These are phyloP conservation scores for Ichneumoninae sp. DNA, from an alignment of 2,888 invertebrate species.

Conservation along the genomic window DNA sequence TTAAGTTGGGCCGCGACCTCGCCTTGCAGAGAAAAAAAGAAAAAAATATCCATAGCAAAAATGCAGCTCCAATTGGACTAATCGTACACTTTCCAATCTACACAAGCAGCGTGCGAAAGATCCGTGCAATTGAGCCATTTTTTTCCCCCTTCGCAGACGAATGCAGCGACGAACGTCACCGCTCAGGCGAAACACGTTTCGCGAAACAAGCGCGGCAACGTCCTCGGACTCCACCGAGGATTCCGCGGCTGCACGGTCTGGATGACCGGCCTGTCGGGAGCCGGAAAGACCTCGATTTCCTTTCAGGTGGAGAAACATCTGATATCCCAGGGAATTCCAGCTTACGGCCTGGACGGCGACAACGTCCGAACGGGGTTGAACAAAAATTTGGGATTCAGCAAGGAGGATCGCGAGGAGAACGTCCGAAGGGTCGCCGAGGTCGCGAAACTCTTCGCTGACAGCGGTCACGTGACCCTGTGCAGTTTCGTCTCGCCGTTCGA, in stretches of 20 bases:
- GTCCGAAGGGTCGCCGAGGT: constrained; percentile 98
- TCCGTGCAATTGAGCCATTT: neutral
- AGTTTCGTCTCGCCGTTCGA: constrained; percentile 98
- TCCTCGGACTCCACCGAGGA: constrained; percentile 93
- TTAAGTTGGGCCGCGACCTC: constrained; percentile 35
- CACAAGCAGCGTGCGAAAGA: constrained; percentile 23
- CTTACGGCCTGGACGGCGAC: constrained; percentile 98
- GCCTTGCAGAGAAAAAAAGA: constrained; percentile 13
- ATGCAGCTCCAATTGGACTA: constrained; percentile 2
- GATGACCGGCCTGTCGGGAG: constrained; percentile 95
- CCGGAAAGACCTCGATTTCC: constrained; percentile 98
- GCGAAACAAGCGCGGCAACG: constrained; percentile 94
- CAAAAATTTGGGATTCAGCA: constrained; percentile 96
- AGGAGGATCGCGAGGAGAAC: constrained; percentile 97
- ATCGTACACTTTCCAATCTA: constrained; percentile 36
- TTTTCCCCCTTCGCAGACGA: constrained; percentile 52
- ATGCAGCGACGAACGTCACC: constrained; percentile 89
- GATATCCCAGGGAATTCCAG: constrained; percentile 94
- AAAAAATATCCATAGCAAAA: neutral
- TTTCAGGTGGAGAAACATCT: constrained; percentile 97
- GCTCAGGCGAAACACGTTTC: constrained; percentile 97
- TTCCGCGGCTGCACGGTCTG: constrained; percentile 98
- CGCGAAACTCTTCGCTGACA: constrained; percentile 98
- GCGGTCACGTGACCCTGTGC: constrained; percentile 96
- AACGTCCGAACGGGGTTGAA: constrained; percentile 98